phyloP scores from a whole-genome alignment of 1,140 invertebrate species.

The Solenopsis fugax region DNA sequence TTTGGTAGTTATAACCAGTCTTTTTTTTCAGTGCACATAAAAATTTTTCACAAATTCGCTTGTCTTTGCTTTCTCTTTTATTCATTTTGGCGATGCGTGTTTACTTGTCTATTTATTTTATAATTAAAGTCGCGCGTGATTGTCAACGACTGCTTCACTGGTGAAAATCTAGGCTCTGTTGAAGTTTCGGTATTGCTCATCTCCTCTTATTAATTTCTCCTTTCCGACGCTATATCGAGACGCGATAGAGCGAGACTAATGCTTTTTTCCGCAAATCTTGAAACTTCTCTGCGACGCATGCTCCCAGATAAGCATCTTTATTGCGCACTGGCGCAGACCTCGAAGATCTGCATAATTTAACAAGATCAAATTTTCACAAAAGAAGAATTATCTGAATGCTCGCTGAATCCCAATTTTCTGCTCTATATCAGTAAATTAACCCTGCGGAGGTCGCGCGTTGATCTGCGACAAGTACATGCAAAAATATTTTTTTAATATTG shows the following conservation, averaged over 20 bases:
- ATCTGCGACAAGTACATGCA: too few species aligned
- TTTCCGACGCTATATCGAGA: not conserved
- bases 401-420: not conserved
- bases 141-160: not conserved
- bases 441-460: too few species aligned
- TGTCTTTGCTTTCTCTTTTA: not conserved
- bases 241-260: not conserved
- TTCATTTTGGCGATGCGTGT: not conserved
- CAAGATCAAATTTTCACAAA: not conserved
- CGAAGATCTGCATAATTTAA: not conserved
- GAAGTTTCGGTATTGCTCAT: not conserved
- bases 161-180: not conserved
- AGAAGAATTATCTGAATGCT: not conserved
- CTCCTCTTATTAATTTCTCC: not conserved
- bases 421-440: not conserved
- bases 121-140: not conserved
- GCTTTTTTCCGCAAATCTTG: slow-evolving; percentile 39
- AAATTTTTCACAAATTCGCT: not conserved
- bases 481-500: too few species aligned
- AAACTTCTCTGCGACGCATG: slow-evolving; percentile 16
- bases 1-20: too few species aligned
- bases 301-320: slow-evolving; percentile 53
- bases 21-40: too few species aligned
- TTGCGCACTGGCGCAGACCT: slow-evolving; percentile 44
- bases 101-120: not conserved